Base-by-base conservation (phyloP, 2,888 invertebrate species). In the Eupelmus urozonus region DNA sequence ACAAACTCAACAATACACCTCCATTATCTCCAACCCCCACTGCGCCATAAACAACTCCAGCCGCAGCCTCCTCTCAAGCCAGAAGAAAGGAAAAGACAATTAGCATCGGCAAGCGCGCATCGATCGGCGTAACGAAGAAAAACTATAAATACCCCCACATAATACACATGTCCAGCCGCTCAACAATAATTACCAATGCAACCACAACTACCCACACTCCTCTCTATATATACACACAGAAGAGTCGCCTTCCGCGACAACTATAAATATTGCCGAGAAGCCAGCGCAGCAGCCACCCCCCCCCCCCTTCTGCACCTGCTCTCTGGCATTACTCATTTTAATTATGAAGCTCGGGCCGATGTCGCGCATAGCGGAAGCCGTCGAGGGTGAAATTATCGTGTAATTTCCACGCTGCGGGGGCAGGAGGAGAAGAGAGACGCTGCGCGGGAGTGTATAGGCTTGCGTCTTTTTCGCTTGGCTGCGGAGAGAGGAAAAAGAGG, bases 321-420 rank as follows among this genome's bases (percentile, higher is more conserved):
- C 13, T n/a, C 13, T n/a, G 55, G 63, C 51, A 75, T 71, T 70
- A 65, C 71, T 70, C 71, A 60, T 70, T 75, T 71, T 71, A 71
- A 79, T 75, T 71, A 75, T 75, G 53, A 71, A 75, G 34, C 34
- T 29, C 25, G 40, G 13, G 51, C 16, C 62, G 42, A 27, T 55
- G 34, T 62, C 34, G 25, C 49, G 23, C 16, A 51, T 29, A 67
- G 45, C 69, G 60, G 59, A 69, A 70, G 57, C 25, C 60, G 40
- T 57, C 51, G 65, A 70, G 70, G 67, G 78, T 69, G 57, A 53
- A 73, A 67, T 78, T 78, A 63, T 73, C 57, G 63, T 27, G 51
- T 53, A 57, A 63, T 73, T 76, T 63, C 40, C n/a, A 57, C 34
- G 11, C 27, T 20, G 25, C 18, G 51, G 18, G 51, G 18, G 20